phyloP scores from a whole-genome alignment of 1,140 invertebrate species.

The Scaptodrosophila lebanonensis region DNA sequence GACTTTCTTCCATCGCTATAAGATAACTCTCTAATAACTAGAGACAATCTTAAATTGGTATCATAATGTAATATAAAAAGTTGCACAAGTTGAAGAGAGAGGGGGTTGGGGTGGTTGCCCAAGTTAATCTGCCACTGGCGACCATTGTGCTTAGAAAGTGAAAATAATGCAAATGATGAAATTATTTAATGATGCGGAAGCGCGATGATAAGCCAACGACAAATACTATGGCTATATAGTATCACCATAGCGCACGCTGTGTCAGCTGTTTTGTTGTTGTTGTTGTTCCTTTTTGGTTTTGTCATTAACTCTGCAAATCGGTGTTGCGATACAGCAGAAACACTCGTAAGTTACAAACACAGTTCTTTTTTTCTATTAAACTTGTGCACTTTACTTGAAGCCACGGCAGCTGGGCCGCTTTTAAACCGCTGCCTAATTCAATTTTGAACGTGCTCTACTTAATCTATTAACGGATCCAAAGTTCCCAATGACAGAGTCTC shows the following conservation, averaged over 20 bases:
- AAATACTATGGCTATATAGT: slow-evolving; percentile 46
- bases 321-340: not conserved
- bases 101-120: too few relatives aligned
- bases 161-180: slow-evolving; percentile 74
- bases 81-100: too few relatives aligned
- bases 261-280: not conserved
- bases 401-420: slow-evolving; percentile 24
- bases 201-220: slow-evolving; percentile 69
- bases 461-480: slow-evolving; percentile 54
- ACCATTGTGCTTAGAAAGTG: slow-evolving; percentile 59
- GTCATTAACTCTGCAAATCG: not conserved
- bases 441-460: slow-evolving; percentile 3
- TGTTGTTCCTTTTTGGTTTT: not conserved
- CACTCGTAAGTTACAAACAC: too few relatives aligned
- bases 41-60: too few relatives aligned
- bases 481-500: slow-evolving; percentile 20
- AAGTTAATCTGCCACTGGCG: slow-evolving; percentile 14
- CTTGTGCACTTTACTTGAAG: slow-evolving; percentile 19
- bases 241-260: too few relatives aligned
- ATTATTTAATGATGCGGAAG: slow-evolving; percentile 74
- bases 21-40: too few relatives aligned
- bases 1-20: too few relatives aligned
- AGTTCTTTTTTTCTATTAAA: slow-evolving; percentile 3
- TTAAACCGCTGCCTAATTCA: too few relatives aligned
- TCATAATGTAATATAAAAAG: too few relatives aligned